Conservation (phyloP, 2,797 vertebrate species). For the Hybognathus amarus region DNA sequence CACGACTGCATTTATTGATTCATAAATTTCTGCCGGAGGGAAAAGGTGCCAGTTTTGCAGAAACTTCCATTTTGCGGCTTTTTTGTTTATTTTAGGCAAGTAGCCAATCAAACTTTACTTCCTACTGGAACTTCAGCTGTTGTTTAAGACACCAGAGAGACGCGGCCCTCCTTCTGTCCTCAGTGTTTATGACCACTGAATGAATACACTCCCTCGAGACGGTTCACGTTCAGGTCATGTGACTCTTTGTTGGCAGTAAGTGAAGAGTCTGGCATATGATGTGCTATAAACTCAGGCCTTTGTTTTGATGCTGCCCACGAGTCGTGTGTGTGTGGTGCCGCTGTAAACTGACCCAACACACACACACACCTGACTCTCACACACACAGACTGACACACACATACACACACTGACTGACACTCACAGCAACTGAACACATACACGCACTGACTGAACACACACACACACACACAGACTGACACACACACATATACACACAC, state of each 20-base stretch:
- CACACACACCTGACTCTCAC: no score
- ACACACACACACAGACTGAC: no score
- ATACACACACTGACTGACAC: no score
- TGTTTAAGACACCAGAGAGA: slow-evolving; percentile 26
- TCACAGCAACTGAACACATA: no score
- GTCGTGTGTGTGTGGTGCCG: background rate
- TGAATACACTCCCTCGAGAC: slow-evolving; percentile 41
- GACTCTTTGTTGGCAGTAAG: slow-evolving; percentile 37
- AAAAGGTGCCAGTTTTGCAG: background rate
- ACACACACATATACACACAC: no score
- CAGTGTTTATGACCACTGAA: background rate
- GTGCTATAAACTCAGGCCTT: slow-evolving; percentile 9
- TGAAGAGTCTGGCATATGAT: background rate
- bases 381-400: no score
- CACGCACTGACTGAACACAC: no score
- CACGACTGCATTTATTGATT: background rate
- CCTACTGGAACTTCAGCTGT: slow-evolving; percentile 6
- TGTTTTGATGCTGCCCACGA: slow-evolving; percentile 22
- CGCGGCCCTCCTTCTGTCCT: slow-evolving; percentile 39
- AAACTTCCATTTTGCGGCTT: no score
- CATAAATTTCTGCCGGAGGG: background rate
- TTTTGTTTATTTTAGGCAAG: slow-evolving; percentile 17
- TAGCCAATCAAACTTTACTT: background rate
- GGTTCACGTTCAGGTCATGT: slow-evolving; percentile 45
- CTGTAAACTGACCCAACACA: no score